These are phyloP conservation scores for Tyrannus savana DNA, from an alignment of 2,113 vertebrate genomes.

Conservation along the genomic window DNA sequence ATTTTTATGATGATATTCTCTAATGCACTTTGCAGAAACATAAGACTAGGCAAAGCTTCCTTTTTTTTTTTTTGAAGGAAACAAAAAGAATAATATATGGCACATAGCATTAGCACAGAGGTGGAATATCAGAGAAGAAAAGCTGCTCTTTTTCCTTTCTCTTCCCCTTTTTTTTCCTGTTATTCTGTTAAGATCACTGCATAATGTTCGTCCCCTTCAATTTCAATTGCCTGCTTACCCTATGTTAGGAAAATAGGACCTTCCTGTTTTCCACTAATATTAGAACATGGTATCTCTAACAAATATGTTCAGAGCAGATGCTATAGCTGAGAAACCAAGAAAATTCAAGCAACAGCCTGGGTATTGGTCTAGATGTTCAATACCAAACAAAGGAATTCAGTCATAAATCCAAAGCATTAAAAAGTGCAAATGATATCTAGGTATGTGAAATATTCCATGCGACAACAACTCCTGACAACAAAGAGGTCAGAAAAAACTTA, in stretches of 20 bases:
- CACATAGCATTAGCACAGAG: background rate
- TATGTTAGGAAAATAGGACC: background rate
- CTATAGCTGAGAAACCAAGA: background rate
- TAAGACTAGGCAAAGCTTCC: background rate
- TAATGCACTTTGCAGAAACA: conserved; percentile 11
- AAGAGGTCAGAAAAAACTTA: background rate
- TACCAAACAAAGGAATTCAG: background rate
- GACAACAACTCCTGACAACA: background rate
- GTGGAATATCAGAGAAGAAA: background rate
- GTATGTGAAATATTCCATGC: background rate
- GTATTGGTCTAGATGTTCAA: background rate
- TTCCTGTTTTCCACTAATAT: background rate
- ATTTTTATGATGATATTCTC: conserved; percentile 45
- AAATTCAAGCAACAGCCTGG: background rate
- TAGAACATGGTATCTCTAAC: background rate
- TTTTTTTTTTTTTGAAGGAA: conserved; percentile 56
- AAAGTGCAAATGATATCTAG: background rate
- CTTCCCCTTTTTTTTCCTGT: background rate
- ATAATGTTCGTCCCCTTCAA: conserved; percentile 6
- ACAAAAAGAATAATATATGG: conserved; percentile 7
- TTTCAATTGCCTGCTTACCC: background rate
- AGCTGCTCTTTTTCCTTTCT: background rate
- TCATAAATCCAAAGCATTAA: background rate
- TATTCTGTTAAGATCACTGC: background rate
- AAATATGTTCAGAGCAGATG: background rate